Percentiles rank a stretch among this genome's conserved stretches.
These are phyloP conservation scores for silkworm (Bombyx mori) DNA, from an alignment of 1,140 invertebrate genomes.

Conservation along the genomic window ASM3026992v2 NC_085119.1:7656001-7656500, in stretches of 20 bases:
- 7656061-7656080: constrained; percentile 69
- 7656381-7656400: constrained; percentile 73
- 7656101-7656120: constrained; percentile 42
- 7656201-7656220: constrained; percentile 47
- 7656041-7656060: constrained; percentile 76
- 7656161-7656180: constrained; percentile 66
- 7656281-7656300: constrained; percentile 64
- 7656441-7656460: constrained; percentile 74
- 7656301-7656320: constrained; percentile 49
- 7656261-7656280: constrained; percentile 73
- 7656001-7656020: constrained; percentile 56
- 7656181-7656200: constrained; percentile 60
- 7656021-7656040: constrained; percentile 70
- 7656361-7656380: constrained; percentile 76
- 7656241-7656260: constrained; percentile 55
- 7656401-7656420: constrained; percentile 66
- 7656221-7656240: constrained; percentile 33
- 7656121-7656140: constrained; percentile 55
- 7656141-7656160: constrained; percentile 70
- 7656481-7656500: constrained; percentile 72
- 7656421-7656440: constrained; percentile 58
- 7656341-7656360: constrained; percentile 54
- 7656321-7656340: constrained; percentile 65
- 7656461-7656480: constrained; percentile 45
- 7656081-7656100: constrained; percentile 33